Base-by-base conservation (phyloP, 2,113 vertebrate genomes). In the Ploceus nigricollis region DNA sequence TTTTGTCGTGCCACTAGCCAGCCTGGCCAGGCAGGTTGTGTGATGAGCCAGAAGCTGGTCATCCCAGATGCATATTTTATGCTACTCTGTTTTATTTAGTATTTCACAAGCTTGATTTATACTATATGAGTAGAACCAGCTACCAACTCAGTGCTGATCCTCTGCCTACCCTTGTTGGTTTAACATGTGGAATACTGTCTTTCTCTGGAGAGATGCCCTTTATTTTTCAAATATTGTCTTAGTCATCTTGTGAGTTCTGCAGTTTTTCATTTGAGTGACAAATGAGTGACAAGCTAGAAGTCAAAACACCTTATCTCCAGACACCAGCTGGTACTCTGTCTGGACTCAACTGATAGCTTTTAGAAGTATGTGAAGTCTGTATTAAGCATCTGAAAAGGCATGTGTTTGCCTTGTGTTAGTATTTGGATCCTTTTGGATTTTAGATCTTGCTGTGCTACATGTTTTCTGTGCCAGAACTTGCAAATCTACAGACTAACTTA, bases 301-400 rank as follows among this genome's bases (percentile, higher is more conserved):
- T 88, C 58, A 93, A 73, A 94, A 42, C 78, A 85, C 51, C 70
- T 96, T 91, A 89, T 96, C 96, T 96, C 54, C 66, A 84, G 82
- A 58, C 50, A 90, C 50, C 87, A 96, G 76, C 85, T 84, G 69
- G 57, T 76, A 51, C 44, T 88, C 77, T 96, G 78, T 87, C 87
- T 97, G 92, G 79, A 85, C 82, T 91, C 68, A 94, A 17, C 61
- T 57, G 47, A 57, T 77, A 44, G 37, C 53, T 93, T 92, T 95
- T 90, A 76, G 47, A 89, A 73, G 30, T 71, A 68, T 77, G 37
- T 87, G 68, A 89, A 96, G 58, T 86, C 58, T 89, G 45, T 94
- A 85, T 76, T 77, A 89, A 92, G 42, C 87, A 64, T 82, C 69
- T 93, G 72, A 87, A 89, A 96, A 85, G 48, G 33, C 54, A 9